phyloP scores from a whole-genome alignment of 2,888 invertebrate genomes.

The Phorcus lineatus region DNA sequence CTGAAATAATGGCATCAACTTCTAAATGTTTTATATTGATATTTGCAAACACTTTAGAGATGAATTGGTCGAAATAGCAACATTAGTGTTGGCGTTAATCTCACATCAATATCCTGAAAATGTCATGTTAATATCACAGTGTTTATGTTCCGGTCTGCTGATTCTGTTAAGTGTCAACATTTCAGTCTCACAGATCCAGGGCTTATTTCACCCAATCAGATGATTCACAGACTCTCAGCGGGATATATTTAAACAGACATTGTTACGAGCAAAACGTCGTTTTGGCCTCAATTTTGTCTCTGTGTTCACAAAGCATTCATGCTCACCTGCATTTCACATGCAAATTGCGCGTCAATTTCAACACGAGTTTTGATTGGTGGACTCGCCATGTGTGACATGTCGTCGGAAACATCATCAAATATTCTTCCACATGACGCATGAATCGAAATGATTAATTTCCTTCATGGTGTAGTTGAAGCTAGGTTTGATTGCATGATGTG shows the following conservation, averaged over 20 bases:
- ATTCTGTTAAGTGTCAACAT: not conserved
- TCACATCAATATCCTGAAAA: not conserved
- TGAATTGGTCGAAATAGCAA: not conserved
- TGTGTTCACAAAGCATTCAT: not conserved
- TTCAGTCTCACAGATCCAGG: not conserved
- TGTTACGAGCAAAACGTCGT: not conserved
- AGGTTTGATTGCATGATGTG: no score
- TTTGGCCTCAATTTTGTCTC: not conserved
- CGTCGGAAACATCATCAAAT: not conserved
- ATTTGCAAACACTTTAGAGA: constrained; percentile 19
- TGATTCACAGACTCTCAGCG: not conserved
- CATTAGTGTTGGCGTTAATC: not conserved
- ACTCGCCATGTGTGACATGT: not conserved
- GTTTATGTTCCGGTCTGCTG: constrained; percentile 9
- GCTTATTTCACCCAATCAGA: not conserved
- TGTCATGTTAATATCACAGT: not conserved
- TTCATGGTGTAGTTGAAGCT: not conserved
- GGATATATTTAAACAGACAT: not conserved
- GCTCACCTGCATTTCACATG: not conserved
- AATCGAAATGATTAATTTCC: not conserved
- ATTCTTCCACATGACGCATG: not conserved
- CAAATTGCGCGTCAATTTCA: constrained; percentile 4
- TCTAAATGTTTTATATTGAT: not conserved
- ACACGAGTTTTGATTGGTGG: not conserved
- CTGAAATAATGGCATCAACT: no score